Conservation (phyloP, 2,113 vertebrate genomes). For the Malurus melanocephalus region DNA sequence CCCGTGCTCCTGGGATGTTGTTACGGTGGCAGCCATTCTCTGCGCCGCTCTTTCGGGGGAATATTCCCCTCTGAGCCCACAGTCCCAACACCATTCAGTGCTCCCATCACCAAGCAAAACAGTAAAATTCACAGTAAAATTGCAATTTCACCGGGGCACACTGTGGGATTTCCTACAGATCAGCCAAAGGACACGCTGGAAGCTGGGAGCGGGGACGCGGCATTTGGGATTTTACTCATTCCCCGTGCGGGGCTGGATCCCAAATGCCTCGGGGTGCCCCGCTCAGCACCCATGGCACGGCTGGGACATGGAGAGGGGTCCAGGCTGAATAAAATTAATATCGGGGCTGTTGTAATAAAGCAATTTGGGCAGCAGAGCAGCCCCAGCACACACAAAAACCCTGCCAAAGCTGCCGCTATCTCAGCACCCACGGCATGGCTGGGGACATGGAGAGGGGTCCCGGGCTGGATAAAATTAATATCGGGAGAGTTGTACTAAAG, state of each 20-base stretch:
- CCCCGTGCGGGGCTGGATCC: background rate
- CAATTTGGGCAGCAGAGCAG: fast-evolving
- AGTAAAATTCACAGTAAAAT: background rate
- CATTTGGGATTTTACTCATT: background rate
- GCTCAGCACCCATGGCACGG: background rate
- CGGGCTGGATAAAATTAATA: no score
- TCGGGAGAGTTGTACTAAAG: no score
- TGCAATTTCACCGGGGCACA: background rate
- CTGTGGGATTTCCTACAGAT: background rate
- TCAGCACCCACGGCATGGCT: background rate
- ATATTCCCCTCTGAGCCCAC: fast-evolving
- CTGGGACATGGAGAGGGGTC: no score
- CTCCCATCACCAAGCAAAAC: fast-evolving
- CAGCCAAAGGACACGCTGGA: fast-evolving
- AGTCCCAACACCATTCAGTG: fast-evolving
- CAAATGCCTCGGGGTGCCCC: fast-evolving
- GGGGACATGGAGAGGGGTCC: no score
- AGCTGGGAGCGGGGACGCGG: background rate
- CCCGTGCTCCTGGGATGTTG: background rate
- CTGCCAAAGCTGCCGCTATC: no score
- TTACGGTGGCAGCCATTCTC: fast-evolving
- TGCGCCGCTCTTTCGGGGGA: background rate
- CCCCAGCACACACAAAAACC: no score
- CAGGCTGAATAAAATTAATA: fast-evolving
- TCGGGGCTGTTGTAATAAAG: fast-evolving